These are phyloP conservation scores for Rynchops niger DNA, from an alignment of 2,113 vertebrate genomes.

Conservation along the genomic window DNA sequence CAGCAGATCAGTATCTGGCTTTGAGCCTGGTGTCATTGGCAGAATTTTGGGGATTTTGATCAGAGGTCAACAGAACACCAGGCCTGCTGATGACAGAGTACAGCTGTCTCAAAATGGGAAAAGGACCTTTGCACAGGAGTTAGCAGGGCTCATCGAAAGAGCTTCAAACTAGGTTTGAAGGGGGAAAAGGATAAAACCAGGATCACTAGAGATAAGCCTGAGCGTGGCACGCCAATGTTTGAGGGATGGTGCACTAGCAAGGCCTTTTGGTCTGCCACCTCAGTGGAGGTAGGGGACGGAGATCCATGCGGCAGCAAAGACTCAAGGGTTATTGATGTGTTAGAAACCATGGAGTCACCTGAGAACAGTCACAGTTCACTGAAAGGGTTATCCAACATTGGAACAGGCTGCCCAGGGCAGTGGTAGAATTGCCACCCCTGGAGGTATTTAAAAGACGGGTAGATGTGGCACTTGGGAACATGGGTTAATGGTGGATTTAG, in stretches of 20 bases:
- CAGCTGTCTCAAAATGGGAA: background rate
- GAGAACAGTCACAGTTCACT: background rate
- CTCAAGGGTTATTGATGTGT: background rate
- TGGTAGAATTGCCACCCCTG: background rate
- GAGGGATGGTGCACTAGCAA: background rate
- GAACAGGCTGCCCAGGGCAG: background rate
- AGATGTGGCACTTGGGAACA: background rate
- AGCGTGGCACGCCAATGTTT: background rate
- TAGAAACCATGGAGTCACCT: background rate
- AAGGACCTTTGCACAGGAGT: background rate
- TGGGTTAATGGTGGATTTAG: background rate
- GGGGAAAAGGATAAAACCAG: background rate
- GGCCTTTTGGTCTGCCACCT: background rate
- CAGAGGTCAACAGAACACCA: background rate
- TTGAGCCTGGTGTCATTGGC: background rate
- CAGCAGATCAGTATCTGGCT: background rate
- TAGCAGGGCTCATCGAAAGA: background rate
- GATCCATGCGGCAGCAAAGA: background rate
- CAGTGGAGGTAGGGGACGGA: background rate
- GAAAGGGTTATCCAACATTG: background rate
- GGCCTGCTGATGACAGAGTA: background rate
- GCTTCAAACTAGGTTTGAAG: background rate
- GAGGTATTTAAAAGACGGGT: background rate
- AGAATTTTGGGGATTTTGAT: background rate
- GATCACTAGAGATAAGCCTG: background rate